These are phyloP conservation scores for Schizothorax lantsangensis DNA, from an alignment of 2,797 vertebrate species.

Conservation along the genomic window DNA sequence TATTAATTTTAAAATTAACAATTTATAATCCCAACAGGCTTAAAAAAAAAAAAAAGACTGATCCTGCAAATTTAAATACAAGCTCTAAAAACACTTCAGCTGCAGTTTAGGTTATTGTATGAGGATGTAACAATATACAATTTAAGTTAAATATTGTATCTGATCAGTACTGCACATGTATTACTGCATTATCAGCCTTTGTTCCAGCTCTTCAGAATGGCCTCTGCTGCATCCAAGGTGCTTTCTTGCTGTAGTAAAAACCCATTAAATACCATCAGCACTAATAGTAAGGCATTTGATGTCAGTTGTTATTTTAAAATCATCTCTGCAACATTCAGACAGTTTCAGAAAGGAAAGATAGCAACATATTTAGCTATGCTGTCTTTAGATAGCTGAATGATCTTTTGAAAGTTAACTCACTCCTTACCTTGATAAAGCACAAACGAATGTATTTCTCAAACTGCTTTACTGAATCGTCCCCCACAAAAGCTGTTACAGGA, in stretches of 20 bases:
- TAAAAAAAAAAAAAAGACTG: neutral
- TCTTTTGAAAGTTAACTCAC: neutral
- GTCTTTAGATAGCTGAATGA: neutral
- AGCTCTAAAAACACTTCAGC: neutral
- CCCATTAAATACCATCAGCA: neutral
- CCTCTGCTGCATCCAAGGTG: slow-evolving; percentile 89
- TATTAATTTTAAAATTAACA: neutral
- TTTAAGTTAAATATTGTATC: neutral
- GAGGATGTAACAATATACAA: neutral
- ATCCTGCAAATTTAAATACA: neutral
- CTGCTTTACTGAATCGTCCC: slow-evolving; percentile 80
- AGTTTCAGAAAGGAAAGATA: neutral
- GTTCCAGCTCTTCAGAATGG: slow-evolving; percentile 90
- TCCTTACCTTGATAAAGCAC: slow-evolving; percentile 97
- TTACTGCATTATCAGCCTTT: slow-evolving; percentile 50
- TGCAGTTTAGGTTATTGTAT: neutral
- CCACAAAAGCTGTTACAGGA: slow-evolving; percentile 92
- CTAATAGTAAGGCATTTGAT: neutral
- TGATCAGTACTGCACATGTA: neutral
- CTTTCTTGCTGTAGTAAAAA: slow-evolving; percentile 84
- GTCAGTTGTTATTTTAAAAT: neutral
- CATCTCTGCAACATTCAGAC: neutral
- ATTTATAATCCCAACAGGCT: neutral
- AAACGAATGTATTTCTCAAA: slow-evolving; percentile 96
- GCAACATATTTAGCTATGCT: too few species aligned